These are phyloP conservation scores for Echeneis naucrates DNA, from an alignment of 2,797 vertebrate genomes.

Conservation along the genomic window DNA sequence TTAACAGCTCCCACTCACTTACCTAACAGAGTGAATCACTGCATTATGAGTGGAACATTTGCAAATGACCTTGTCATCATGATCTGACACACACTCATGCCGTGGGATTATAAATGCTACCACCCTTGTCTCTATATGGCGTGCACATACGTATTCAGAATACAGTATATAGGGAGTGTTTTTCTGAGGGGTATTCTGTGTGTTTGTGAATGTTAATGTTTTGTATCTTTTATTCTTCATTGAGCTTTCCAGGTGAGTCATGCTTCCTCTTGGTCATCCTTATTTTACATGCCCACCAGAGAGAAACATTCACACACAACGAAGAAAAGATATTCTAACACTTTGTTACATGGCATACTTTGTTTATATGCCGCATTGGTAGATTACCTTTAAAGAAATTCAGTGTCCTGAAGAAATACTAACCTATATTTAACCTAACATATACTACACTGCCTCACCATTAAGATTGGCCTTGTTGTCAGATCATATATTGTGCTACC, in stretches of 20 bases:
- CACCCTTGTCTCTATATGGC: constrained; percentile 14
- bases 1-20: constrained; percentile 78
- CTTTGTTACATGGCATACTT: background rate
- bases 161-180: background rate
- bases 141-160: constrained; percentile 1
- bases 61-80: constrained; percentile 74
- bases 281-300: constrained; percentile 5
- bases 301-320: background rate
- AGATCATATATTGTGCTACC: background rate
- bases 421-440: background rate
- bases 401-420: too few species aligned
- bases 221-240: constrained; percentile 19
- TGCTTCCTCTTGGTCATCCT: constrained; percentile 36
- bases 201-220: constrained; percentile 24
- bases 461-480: background rate
- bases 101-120: constrained; percentile 39
- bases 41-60: constrained; percentile 70
- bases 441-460: background rate
- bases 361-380: too few species aligned
- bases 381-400: too few species aligned
- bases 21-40: constrained; percentile 79
- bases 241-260: constrained; percentile 53
- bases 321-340: background rate
- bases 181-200: constrained; percentile 5
- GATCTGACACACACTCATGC: constrained; percentile 54